phyloP scores from a whole-genome alignment of 2,797 vertebrate species.

The Onychomys torridus region DNA sequence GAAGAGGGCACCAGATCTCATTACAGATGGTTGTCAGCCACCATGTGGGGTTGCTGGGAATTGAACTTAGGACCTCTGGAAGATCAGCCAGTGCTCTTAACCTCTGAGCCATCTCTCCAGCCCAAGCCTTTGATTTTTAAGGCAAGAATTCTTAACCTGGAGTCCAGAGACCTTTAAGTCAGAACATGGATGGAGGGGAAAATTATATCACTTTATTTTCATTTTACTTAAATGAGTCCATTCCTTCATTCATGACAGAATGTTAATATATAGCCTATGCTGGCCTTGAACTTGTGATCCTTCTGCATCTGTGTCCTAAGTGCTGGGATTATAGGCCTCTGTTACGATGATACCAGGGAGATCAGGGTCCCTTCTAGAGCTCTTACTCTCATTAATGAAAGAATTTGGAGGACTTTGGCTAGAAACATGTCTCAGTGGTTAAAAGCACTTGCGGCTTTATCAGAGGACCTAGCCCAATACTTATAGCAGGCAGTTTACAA shows the following conservation, averaged over 20 bases:
- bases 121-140: background rate
- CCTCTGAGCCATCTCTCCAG: too few species aligned
- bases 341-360: background rate
- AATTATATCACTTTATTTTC: background rate
- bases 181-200: background rate
- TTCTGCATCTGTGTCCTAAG: background rate
- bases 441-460: background rate
- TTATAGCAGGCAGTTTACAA: background rate
- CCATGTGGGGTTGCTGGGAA: too few species aligned
- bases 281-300: background rate
- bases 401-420: background rate
- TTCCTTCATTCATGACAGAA: background rate
- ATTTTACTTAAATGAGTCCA: background rate
- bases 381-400: background rate
- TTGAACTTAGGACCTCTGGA: too few species aligned
- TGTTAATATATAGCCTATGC: background rate
- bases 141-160: slow-evolving; percentile 8
- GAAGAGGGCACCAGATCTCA: too few species aligned
- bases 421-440: background rate
- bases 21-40: too few species aligned
- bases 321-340: background rate
- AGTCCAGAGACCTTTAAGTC: slow-evolving; percentile 2
- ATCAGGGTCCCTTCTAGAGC: background rate
- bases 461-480: background rate
- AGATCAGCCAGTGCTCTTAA: too few species aligned